Evolutionary conservation across 2,888 invertebrate species (phyloP), one percentile per base, ranked within the genome.

Genomic region (Mylabris sibirica): DNA sequence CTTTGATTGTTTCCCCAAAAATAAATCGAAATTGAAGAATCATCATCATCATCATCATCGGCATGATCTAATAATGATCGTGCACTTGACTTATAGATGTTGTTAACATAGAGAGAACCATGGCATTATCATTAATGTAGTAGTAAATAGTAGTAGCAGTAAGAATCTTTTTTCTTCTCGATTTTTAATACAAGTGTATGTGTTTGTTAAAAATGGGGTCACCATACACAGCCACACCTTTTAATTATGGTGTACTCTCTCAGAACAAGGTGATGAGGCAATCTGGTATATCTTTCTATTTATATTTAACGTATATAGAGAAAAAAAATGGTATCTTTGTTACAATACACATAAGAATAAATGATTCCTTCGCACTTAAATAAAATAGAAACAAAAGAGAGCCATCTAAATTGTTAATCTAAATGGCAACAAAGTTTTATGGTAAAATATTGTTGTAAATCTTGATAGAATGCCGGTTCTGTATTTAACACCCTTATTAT

Each of bases 181-280:
- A 30, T 30, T 8, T 38, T 17, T 44, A 6, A 17, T 8, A 44
- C n/a, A 44, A 44, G n/a, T 41, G 14, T 35, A 35, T 38, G 14
- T 17, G 44, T 44, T 44, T 44, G n/a, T 53, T 64, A 69, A 69
- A 69, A 73, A 73, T 70, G 73, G 67, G 73, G 73, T 73, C 73
- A 73, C 53, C 44, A 44, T 44, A 65, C 63, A 64, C 64, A 65
- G 64, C 73, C 73, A 71, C 71, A 73, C 73, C 71, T 71, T 67
- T 65, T 65, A 70, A 65, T 67, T 68, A 59, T 63, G 65, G 62
- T 38, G 59, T 35, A 44, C 22, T 20, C 59, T 64, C 24, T 64
- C 49, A 17, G 59, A 44, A 44, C 44, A 44, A 49, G 57, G 34
- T 59, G 71, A 69, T 71, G 71, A 69, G 67, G 71, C 69, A 69